These are phyloP conservation scores for Pipistrellus nathusii DNA, from an alignment of 2,797 vertebrate species.

Conservation along the genomic window DNA sequence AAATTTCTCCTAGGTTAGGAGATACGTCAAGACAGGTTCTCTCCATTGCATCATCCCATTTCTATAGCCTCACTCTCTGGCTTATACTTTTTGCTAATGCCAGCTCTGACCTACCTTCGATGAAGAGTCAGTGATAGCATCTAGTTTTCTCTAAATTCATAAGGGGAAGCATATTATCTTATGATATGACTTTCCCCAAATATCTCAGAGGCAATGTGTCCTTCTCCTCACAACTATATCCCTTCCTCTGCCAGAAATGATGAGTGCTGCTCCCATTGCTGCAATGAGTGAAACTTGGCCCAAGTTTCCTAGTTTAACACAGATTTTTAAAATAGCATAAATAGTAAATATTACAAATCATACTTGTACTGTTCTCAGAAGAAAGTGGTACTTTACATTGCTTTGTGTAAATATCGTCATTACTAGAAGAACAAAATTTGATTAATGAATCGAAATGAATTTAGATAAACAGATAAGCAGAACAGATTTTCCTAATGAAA, in stretches of 20 bases:
- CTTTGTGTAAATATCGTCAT: background rate
- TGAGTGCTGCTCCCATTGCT: background rate
- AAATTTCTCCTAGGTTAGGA: background rate
- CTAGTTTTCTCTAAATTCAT: background rate
- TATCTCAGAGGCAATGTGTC: background rate
- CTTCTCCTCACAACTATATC: background rate
- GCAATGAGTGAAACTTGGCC: background rate
- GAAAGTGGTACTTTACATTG: background rate
- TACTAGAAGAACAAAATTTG: slow-evolving; percentile 26
- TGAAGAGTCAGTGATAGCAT: background rate
- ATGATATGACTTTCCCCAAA: background rate
- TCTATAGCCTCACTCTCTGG: background rate
- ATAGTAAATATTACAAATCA: background rate
- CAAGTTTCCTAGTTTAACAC: background rate
- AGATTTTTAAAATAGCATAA: slow-evolving; percentile 34
- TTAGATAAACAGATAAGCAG: slow-evolving; percentile 33
- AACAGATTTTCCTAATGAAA: slow-evolving; percentile 46
- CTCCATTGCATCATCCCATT: background rate
- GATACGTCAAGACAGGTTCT: background rate
- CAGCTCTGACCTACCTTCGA: background rate
- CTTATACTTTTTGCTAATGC: background rate
- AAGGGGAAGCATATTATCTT: background rate
- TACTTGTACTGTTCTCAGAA: background rate
- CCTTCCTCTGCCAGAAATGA: background rate
- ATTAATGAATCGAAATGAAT: background rate